Evolutionary conservation across 2,113 vertebrate genomes (phyloP), one percentile per base, ranked within the genome.

Genomic region (Mormyrus iriodes): DNA sequence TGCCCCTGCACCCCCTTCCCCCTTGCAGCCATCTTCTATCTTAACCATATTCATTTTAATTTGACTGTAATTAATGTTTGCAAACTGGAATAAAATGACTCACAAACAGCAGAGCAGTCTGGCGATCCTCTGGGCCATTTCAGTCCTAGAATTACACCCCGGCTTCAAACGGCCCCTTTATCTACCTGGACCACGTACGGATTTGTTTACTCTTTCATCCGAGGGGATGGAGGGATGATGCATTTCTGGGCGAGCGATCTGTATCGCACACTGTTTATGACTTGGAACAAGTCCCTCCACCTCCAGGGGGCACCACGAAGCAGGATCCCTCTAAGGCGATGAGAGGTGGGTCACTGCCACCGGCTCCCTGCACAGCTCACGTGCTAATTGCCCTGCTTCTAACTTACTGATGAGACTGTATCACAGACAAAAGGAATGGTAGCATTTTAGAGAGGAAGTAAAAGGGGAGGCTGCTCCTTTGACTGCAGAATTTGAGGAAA

Each of bases 131-230:
- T 39, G 86, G 90, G 91, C 91, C 94, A 91, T 90, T 93, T 91
- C 91, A 92, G 93, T 93, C 92, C 91, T 94, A 93, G 93, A 93
- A 90, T 93, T 91, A 90, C 92, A 93, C 92, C 91, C n/a, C 93
- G 90, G 93, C 93, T 94, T 95, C 95, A 95, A 95, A 95, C 95
- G 94, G 93, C 94, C 95, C 93, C 93, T 95, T 94, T 95, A 95
- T 95, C 94, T 84, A 87, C 93, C 91, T 88, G 91, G 92, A 92
- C 93, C 88, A 92, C 92, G 92, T 89, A 93, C 92, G 93, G 92
- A 93, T 94, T 94, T 94, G 94, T 94, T 94, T 94, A 93, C 92
- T 94, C 94, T 95, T 94, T 94, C 91, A 91, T 93, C 92, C 92
- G 90, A 90, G 93, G 91, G 92, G 88, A 92, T 93, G 93, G 91